Percentiles rank a stretch among this genome's conserved stretches.
These are phyloP conservation scores for Pristionchus arcanus DNA, from an alignment of 2,888 invertebrate species.

Conservation along the genomic window DNA sequence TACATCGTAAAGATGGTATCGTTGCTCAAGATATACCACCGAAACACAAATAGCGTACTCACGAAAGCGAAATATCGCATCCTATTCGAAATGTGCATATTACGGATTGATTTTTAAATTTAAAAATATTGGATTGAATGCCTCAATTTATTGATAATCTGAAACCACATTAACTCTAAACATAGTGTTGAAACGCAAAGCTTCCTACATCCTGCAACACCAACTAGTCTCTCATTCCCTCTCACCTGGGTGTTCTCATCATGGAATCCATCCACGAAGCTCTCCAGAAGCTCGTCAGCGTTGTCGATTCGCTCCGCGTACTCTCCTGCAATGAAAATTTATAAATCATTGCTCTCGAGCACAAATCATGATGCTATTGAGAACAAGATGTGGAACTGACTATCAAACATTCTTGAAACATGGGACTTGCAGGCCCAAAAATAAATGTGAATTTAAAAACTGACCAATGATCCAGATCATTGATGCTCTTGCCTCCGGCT, in stretches of 20 bases:
- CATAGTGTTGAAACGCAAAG: neutral
- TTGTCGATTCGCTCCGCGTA: slow-evolving; percentile 99
- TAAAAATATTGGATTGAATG: no score
- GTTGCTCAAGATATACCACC: no score
- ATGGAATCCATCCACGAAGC: slow-evolving; percentile 96
- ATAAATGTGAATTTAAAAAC: neutral
- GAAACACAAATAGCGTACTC: no score
- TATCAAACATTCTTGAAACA: neutral
- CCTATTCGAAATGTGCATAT: no score
- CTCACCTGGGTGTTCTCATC: slow-evolving; percentile 94
- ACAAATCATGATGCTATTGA: neutral
- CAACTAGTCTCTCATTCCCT: neutral
- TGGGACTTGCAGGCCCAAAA: neutral
- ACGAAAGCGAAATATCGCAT: no score
- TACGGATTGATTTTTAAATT: no score
- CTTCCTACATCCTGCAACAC: neutral
- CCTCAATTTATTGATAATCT: neutral
- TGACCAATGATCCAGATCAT: slow-evolving; percentile 75
- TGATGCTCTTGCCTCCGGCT: slow-evolving; percentile 89
- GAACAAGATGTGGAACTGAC: neutral
- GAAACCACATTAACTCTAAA: neutral
- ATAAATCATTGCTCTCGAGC: neutral
- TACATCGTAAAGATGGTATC: no score
- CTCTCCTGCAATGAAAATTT: slow-evolving; percentile 82
- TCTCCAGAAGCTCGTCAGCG: slow-evolving; percentile 97